Evolutionary conservation across 2,888 invertebrate genomes (phyloP).

Genomic region (Pandemis cinnamomeana): DNA sequence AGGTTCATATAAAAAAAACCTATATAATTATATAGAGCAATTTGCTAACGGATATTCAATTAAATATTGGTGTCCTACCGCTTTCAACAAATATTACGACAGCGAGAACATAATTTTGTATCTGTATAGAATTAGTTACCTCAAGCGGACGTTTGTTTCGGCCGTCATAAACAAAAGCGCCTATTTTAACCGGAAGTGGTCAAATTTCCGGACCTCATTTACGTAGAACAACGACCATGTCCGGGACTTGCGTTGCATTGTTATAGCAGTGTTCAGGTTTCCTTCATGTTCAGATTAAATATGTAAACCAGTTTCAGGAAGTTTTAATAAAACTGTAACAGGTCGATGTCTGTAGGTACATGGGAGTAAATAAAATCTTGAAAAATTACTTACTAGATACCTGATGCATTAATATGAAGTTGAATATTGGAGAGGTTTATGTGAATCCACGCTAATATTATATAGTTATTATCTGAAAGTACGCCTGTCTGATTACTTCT

Average conservation of each 20-base stretch:
- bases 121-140: not conserved
- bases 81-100: slow-evolving; percentile 1
- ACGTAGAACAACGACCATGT: slow-evolving; percentile 14
- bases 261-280: not conserved
- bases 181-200: slow-evolving; percentile 25
- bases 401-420: no score
- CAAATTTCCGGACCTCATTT: slow-evolving; percentile 30
- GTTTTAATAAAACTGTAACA: not conserved
- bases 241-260: slow-evolving; percentile 1
- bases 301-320: not conserved
- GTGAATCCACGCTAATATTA: no score
- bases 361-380: no score
- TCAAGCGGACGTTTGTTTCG: slow-evolving; percentile 20
- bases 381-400: no score
- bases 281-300: not conserved
- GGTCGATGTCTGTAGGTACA: no score
- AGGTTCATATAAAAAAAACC: no score
- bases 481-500: no score
- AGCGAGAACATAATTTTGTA: not conserved
- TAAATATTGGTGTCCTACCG: not conserved
- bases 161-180: slow-evolving; percentile 13
- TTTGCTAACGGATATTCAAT: not conserved
- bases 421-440: no score
- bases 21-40: not conserved
- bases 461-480: no score